A percentile compares a stretch with the other conserved stretches of the same genome.
Conservation (phyloP, 2,113 vertebrate species). For the Ptyas mucosa region DNA sequence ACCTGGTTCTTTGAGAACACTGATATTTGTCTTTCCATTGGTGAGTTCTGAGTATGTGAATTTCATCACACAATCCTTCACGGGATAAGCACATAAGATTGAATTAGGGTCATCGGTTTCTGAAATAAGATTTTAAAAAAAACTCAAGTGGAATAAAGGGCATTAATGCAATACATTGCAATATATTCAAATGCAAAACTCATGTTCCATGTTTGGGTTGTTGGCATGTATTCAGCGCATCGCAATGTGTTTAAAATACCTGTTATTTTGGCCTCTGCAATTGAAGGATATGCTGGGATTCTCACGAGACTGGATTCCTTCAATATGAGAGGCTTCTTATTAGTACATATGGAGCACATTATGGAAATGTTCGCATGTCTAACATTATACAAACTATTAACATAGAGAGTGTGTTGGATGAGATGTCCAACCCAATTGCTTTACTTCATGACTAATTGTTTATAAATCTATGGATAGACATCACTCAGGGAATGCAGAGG, state of each 20-base stretch:
- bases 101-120: conserved; percentile 78
- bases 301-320: background rate
- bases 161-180: background rate
- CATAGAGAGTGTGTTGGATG: background rate
- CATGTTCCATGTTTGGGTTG: background rate
- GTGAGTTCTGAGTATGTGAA: conserved; percentile 90
- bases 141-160: background rate
- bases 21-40: conserved; percentile 86
- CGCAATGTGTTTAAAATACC: background rate
- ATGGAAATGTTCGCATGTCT: background rate
- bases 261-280: background rate
- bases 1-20: conserved; percentile 90
- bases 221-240: background rate
- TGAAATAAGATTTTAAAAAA: conserved; percentile 55
- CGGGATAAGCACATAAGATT: conserved; percentile 85
- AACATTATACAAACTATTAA: background rate
- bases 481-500: background rate
- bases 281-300: background rate
- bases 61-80: conserved; percentile 93
- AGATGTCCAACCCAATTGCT: background rate
- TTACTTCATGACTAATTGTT: background rate
- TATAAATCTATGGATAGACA: background rate
- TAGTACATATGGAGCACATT: conserved; percentile 26
- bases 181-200: background rate
- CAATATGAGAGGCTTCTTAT: conserved; percentile 7